Evolutionary conservation across 2,888 invertebrate species (phyloP).

Genomic region (Gymnoscelis rufifasciata): DNA sequence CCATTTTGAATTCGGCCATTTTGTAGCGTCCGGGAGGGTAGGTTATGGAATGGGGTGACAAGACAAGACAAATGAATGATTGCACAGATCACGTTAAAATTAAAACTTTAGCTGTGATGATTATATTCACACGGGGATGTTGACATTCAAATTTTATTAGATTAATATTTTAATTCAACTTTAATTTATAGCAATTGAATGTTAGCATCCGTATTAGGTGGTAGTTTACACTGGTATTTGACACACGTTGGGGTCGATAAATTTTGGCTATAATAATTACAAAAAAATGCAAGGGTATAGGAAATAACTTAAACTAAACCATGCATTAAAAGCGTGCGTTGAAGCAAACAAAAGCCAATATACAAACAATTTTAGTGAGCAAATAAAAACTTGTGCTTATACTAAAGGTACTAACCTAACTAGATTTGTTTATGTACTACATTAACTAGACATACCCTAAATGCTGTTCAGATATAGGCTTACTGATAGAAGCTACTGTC

Average conservation of each 20-base stretch:
- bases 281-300: constrained; percentile 20
- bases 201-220: constrained; percentile 41
- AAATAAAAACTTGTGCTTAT: constrained; percentile 33
- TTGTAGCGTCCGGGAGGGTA: constrained; percentile 63
- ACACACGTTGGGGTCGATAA: constrained; percentile 18
- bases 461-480: constrained; percentile 76
- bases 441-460: constrained; percentile 75
- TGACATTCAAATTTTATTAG: constrained; percentile 40
- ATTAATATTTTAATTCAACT: too few species aligned
- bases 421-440: neutral
- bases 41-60: constrained; percentile 78
- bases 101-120: constrained; percentile 69
- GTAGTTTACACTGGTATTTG: constrained; percentile 59
- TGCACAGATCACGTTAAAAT: constrained; percentile 59
- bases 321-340: constrained; percentile 27
- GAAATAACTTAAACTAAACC: constrained; percentile 27
- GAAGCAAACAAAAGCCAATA: constrained; percentile 41
- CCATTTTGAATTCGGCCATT: constrained; percentile 51
- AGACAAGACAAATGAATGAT: constrained; percentile 79
- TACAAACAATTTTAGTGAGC: constrained; percentile 36
- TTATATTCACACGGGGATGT: constrained; percentile 61
- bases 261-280: constrained; percentile 28
- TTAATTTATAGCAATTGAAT: too few species aligned
- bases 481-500: constrained; percentile 39
- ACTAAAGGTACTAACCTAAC: constrained; percentile 34